Base-by-base conservation (phyloP, 2,113 vertebrate genomes). In the Eurypyga helias region DNA sequence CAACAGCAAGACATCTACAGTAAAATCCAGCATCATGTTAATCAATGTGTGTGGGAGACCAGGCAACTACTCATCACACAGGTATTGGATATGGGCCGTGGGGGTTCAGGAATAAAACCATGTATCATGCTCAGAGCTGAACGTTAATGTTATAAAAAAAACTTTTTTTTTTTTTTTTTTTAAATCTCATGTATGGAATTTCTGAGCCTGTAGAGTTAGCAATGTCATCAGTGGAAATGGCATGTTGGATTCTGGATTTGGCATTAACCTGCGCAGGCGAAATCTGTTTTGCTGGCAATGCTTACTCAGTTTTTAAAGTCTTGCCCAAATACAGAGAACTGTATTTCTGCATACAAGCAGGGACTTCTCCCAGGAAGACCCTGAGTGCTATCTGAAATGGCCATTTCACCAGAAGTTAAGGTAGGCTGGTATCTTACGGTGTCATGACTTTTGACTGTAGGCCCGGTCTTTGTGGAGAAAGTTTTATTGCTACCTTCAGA, bases 401-500 rank as follows among this genome's bases (percentile, higher is more conserved):
- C 25, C 31, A 60, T 45, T 92, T 66, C 70, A 70, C 66, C 6
- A 3, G 60, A 76, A 85, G 78, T 23, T 36, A 33, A 54, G 31
- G 55, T 28, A 70, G 46, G 9, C 16, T 10, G 1, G 28, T 67
- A 36, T 79, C 93, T 92, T 86, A 78, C 20, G 19, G 26, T 19
- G 41, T 31, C 48, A 75, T 20, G 36, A 51, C 34, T 83, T 86
- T 64, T 25, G 51, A 60, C 48, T 52, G 38, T 7, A 48, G 80
- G 19, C 15, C 36, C 3, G 5, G 26, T 28, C 36, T 80, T 88
- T 2, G 2, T 25, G 67, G 36, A 83, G 66, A 46, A 87, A 80
- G 52, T 79, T 93, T 93, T 83, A 90, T 76, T 67, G 67, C 54
- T 34, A 24, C 31, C 52, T 95, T 85, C 82, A 81, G 75, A 69